These are phyloP conservation scores for Aleiodes alternator DNA, from an alignment of 2,888 invertebrate species.

Conservation along the genomic window DNA sequence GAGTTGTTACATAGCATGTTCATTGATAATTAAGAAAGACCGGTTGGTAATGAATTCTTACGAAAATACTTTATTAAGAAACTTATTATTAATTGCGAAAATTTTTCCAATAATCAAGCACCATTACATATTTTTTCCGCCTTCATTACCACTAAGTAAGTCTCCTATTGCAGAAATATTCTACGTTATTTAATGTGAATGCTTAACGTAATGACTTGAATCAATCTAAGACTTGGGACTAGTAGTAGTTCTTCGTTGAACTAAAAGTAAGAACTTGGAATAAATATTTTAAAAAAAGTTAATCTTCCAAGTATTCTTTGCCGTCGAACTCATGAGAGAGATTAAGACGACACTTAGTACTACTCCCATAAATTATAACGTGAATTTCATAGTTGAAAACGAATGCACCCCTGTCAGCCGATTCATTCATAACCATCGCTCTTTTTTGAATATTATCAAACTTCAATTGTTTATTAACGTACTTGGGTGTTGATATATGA, in stretches of 20 bases:
- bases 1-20: background rate
- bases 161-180: background rate
- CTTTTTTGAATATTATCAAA: conserved; percentile 48
- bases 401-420: conserved; percentile 44
- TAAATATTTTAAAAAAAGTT: background rate
- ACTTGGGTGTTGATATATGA: conserved; percentile 48
- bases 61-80: background rate
- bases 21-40: background rate
- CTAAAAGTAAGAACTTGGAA: background rate
- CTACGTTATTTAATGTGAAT: conserved; percentile 4
- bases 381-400: conserved; percentile 75
- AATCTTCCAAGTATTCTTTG: conserved; percentile 20
- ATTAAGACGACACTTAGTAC: conserved; percentile 52
- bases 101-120: background rate
- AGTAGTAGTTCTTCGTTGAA: background rate
- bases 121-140: background rate
- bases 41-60: background rate
- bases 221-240: conserved; percentile 4
- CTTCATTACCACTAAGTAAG: conserved; percentile 4
- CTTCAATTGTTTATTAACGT: conserved; percentile 56
- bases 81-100: background rate
- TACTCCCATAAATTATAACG: conserved; percentile 78
- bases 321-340: conserved; percentile 52
- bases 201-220: conserved; percentile 22
- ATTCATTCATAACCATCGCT: background rate